Base-by-base conservation (phyloP, 2,888 invertebrate genomes). In the Pseudococcus jackbeardsleyi region DNA sequence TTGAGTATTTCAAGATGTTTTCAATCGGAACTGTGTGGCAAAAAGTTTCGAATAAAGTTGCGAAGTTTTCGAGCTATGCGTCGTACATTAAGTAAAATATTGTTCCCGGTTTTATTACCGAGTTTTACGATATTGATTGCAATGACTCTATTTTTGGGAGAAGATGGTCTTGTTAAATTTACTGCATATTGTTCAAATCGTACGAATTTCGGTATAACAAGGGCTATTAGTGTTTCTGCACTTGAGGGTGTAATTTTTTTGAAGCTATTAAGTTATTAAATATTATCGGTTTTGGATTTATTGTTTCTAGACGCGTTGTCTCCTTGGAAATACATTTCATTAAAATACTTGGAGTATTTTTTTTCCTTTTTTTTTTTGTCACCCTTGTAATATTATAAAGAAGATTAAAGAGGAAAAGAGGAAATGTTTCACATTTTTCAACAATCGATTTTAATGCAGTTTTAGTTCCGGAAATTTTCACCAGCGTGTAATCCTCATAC, bases 71-170 rank as follows among this genome's bases (percentile, higher is more conserved):
- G 17, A 46, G 79, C 46, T 46, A 19, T 46, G 79, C 79, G 79
- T 82, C 79, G 79, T 82, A 82, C 79, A 82, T 82, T 82, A 82
- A 82, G 79, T 82, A 82, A 82, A 82, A 82, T 82, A 82, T 82
- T 82, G 79, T 82, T 19, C 79, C 46, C 19, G 79, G 79, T 82
- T 82, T 82, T 82, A 82, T 82, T 82, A 82, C 79, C 79, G 79
- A 82, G 79, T 82, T 82, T 82, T 82, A 82, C 46, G 79, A 82
- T 82, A 82, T 82, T 82, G 79, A 82, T 82, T 82, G 79, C 79
- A 82, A 82, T 82, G 79, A 82, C 46, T 82, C n/a, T 82, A 82
- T 82, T 82, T 46, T 42, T 22, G 19, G 42, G 19, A 82, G 46
- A 82, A 33, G 79, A 82, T 82, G 79, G 46, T 82, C 79, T 19